Evolutionary conservation across 2,888 invertebrate species (phyloP).

Genomic region (Aelia acuminata): DNA sequence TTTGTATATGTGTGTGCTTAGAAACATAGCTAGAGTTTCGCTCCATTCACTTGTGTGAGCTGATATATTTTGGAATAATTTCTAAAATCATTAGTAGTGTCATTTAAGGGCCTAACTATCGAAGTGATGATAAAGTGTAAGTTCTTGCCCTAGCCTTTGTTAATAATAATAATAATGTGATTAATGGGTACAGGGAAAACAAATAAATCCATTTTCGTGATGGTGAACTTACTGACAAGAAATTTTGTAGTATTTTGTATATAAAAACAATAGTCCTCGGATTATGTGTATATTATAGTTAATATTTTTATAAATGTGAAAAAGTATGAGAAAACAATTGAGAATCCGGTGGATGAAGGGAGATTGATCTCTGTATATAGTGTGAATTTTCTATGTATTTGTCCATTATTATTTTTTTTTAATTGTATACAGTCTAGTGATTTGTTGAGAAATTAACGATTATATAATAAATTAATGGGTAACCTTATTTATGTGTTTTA

Average conservation of each 20-base stretch:
- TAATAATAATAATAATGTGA: slow-evolving; percentile 46
- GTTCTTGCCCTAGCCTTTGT: slow-evolving; percentile 56
- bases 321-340: slow-evolving; percentile 50
- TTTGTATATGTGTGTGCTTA: slow-evolving; percentile 37
- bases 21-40: slow-evolving; percentile 35
- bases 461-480: slow-evolving; percentile 59
- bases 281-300: slow-evolving; percentile 61
- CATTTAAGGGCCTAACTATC: slow-evolving; percentile 48
- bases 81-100: slow-evolving; percentile 30
- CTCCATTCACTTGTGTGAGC: slow-evolving; percentile 40
- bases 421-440: slow-evolving; percentile 62
- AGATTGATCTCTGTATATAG: slow-evolving; percentile 66
- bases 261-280: slow-evolving; percentile 60
- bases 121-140: slow-evolving; percentile 30
- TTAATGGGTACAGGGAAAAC: slow-evolving; percentile 58
- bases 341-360: slow-evolving; percentile 52
- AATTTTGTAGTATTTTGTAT: slow-evolving; percentile 63
- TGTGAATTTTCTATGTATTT: slow-evolving; percentile 65
- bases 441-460: slow-evolving; percentile 55
- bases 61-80: slow-evolving; percentile 26
- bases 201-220: slow-evolving; percentile 46
- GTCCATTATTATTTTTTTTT: slow-evolving; percentile 64
- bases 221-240: slow-evolving; percentile 39
- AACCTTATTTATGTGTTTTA: slow-evolving; percentile 25
- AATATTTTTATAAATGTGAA: slow-evolving; percentile 63